phyloP scores from a whole-genome alignment of 1,140 invertebrate genomes.

The Lepidostoma basale region DNA sequence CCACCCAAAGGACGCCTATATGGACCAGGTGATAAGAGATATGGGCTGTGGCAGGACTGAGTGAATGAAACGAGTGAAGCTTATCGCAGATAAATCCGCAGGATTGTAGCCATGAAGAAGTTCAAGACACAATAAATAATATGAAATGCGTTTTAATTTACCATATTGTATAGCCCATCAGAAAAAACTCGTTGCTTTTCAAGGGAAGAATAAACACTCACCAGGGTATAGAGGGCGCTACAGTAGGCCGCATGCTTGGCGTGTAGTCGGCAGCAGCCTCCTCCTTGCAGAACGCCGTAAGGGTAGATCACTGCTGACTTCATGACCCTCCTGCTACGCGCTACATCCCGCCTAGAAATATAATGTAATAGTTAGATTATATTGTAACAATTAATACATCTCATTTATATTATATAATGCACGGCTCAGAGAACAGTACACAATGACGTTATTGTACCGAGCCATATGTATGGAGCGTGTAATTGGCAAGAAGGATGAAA shows the following conservation, averaged over 20 bases:
- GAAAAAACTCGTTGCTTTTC: no score
- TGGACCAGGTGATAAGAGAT: no score
- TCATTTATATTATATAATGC: neutral
- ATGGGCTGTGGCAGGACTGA: no score
- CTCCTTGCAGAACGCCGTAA: conserved; percentile 55
- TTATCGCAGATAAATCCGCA: no score
- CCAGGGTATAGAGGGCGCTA: conserved; percentile 69
- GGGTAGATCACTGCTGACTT: conserved; percentile 61
- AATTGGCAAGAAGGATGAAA: no score
- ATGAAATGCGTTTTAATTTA: no score
- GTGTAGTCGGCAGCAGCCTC: conserved; percentile 64
- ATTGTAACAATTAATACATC: neutral
- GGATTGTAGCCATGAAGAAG: no score
- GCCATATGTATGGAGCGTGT: neutral
- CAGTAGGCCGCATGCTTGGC: conserved; percentile 70
- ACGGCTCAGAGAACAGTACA: neutral
- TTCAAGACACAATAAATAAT: no score
- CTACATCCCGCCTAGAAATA: conserved; percentile 37
- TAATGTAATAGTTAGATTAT: neutral
- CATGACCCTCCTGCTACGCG: conserved; percentile 48
- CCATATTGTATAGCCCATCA: no score
- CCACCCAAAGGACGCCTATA: no score
- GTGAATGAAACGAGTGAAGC: no score
- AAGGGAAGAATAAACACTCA: conserved; percentile 68
- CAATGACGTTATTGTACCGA: neutral